phyloP scores from a whole-genome alignment of 2,888 invertebrate genomes.

The Entomobrya multifasciata region DNA sequence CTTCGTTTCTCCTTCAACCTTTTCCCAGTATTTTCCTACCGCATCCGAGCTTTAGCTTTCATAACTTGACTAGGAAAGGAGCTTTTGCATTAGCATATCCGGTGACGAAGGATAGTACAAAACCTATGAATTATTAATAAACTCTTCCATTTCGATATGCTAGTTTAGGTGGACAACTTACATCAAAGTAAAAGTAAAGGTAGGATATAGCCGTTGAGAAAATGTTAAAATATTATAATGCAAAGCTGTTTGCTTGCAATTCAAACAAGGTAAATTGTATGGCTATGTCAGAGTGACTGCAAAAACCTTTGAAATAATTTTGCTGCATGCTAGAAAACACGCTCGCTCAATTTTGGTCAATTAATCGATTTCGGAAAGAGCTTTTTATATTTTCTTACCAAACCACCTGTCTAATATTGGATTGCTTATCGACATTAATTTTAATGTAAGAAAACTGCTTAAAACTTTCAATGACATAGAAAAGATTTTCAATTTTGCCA shows the following conservation, averaged over 20 bases:
- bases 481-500: no score
- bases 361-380: conserved; percentile 17
- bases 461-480: no score
- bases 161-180: neutral
- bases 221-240: no score
- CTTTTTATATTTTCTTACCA: neutral
- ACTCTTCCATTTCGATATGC: neutral
- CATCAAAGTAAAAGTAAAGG: neutral
- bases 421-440: neutral
- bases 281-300: no score
- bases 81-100: conserved; percentile 33
- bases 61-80: neutral
- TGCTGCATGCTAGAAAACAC: no score
- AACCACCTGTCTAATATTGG: neutral
- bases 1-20: neutral
- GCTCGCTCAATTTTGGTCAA: neutral
- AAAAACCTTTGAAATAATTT: no score
- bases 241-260: no score
- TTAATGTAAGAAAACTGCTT: no score
- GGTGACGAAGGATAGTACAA: neutral
- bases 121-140: conserved; percentile 41
- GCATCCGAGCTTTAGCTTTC: neutral
- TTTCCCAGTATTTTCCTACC: neutral
- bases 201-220: neutral
- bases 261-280: neutral